Evolutionary conservation across 2,113 vertebrate genomes (phyloP), one percentile per base, ranked within the genome.

Genomic region (Erpornis zantholeuca): DNA sequence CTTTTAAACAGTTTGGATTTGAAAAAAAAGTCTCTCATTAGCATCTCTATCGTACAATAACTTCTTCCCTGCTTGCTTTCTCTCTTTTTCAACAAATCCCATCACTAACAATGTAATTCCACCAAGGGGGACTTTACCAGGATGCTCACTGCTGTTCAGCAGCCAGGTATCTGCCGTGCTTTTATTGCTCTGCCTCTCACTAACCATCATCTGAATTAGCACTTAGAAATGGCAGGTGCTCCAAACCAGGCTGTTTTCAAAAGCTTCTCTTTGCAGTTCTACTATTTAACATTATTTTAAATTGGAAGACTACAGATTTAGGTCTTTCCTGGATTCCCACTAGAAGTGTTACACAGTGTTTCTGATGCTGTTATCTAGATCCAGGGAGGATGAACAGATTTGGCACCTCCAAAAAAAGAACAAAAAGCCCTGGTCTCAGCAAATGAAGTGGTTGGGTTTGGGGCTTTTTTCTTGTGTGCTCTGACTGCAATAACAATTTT

Each of bases 321-420:
- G 88, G 88, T 93, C 92, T 96, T 93, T 40, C 88, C 80, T 93
- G 82, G 85, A 71, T 92, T 95, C 69, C 86, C 88, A 82, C 57
- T 19, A 68, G 60, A 92, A 92, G 90, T 79, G 95, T 93, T 94
- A 92, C 83, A 92, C 88, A 22, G 90, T 60, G 76, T 90, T 96
- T 96, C 94, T 88, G 85, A 82, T 52, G 87, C 89, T 65, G 91
- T 71, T 94, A 81, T 49, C 90, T 84, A 49, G 68, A 90, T 96
- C 65, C 82, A 93, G 65, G n/a, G n/a, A 93, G 59, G 57, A 94
- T 71, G 85, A 93, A 86, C 90, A 94, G 88, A 96, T 92, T 90
- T 96, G 80, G 86, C 80, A 92, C 72, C 72, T 93, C 92, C 82
- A 93, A 83, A 95, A 95, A 96, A 94, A 94, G 83, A 92, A 94